Evolutionary conservation across 2,113 vertebrate species (phyloP).

Genomic region (Dicrurus megarhynchus): DNA sequence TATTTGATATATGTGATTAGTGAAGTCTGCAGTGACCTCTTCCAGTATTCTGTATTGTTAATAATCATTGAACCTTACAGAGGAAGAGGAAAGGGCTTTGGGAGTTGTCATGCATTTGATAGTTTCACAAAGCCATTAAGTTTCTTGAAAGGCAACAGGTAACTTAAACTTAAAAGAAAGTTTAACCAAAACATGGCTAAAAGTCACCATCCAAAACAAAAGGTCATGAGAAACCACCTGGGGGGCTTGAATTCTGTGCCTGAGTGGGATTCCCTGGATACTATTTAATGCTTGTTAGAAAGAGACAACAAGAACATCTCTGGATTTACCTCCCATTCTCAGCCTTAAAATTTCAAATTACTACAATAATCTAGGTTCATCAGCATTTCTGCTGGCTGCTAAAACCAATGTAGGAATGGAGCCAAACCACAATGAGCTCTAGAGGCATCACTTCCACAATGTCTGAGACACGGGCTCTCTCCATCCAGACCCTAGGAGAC

Average conservation of each 20-base stretch:
- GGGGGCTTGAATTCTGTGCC: not conserved
- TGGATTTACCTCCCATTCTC: not conserved
- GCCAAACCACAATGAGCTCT: not conserved
- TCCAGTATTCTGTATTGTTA: not conserved
- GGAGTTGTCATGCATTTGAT: not conserved
- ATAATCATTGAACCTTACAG: not conserved
- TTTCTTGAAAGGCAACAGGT: not conserved
- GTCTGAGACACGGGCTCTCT: not conserved
- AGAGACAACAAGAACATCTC: not conserved
- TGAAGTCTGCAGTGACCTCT: not conserved
- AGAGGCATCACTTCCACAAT: not conserved
- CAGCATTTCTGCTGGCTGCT: not conserved
- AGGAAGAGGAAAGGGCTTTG: not conserved
- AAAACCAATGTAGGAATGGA: not conserved
- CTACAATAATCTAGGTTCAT: not conserved
- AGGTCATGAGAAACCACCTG: not conserved
- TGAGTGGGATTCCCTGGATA: not conserved
- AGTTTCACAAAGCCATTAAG: not conserved
- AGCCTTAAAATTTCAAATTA: not conserved
- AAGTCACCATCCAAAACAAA: not conserved
- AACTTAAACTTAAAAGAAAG: not conserved
- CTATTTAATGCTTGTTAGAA: not conserved
- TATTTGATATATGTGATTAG: conserved; percentile 8
- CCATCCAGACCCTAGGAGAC: not conserved
- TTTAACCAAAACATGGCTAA: not conserved